Conservation (phyloP, 2,113 vertebrate genomes). For the Misgurnus mizolepis region DNA sequence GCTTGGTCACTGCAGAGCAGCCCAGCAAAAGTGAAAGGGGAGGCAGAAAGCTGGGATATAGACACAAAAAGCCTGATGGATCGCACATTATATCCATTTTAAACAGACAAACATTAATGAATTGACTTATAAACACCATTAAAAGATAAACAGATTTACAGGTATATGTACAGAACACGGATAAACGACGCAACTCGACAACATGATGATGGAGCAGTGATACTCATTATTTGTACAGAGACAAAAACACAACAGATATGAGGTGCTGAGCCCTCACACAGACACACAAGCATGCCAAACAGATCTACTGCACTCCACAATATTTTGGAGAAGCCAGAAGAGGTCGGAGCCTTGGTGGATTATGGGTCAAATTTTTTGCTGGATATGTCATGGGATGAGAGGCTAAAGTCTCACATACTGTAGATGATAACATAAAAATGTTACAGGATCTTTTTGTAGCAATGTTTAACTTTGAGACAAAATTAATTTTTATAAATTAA, state of each 20-base stretch:
- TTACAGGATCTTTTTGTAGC: no score
- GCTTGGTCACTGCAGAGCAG: conserved; percentile 33
- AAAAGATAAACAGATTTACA: background rate
- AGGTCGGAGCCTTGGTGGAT: background rate
- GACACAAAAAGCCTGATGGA: conserved; percentile 26
- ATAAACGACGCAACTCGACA: background rate
- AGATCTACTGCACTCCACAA: conserved; percentile 76
- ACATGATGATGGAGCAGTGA: background rate
- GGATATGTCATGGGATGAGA: background rate
- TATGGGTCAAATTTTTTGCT: background rate
- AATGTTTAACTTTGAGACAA: no score
- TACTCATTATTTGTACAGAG: background rate
- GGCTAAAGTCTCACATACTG: background rate
- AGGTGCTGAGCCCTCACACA: conserved; percentile 18
- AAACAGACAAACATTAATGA: conserved; percentile 8
- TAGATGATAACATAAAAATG: no score
- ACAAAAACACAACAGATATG: background rate
- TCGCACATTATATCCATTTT: conserved; percentile 29
- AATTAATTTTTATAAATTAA: background rate
- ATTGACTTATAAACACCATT: background rate
- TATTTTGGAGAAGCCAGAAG: conserved; percentile 34
- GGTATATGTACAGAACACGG: conserved; percentile 7
- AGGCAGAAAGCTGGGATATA: conserved; percentile 3
- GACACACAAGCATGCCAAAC: conserved; percentile 64
- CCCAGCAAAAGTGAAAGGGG: conserved; percentile 22